phyloP scores from a whole-genome alignment of 2,888 invertebrate genomes.

The Caenorhabditis sulstoni region DNA sequence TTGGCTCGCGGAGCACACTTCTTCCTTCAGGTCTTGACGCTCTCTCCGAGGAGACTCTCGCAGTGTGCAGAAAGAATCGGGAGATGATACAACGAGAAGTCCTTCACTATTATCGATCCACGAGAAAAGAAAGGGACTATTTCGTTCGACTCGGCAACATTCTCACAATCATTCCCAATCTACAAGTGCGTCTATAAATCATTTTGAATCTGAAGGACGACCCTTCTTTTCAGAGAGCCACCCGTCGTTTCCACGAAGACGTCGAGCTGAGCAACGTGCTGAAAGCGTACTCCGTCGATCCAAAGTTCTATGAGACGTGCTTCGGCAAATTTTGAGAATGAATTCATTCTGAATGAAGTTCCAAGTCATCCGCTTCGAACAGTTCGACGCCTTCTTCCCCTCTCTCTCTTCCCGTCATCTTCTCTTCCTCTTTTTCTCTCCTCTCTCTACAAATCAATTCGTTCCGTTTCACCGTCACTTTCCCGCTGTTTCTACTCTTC shows the following conservation, averaged over 20 bases:
- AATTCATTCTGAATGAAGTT: too few relatives aligned
- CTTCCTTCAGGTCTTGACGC: conserved; percentile 30
- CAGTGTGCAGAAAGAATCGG: conserved; percentile 4
- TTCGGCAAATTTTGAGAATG: conserved; percentile 7
- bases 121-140: not conserved
- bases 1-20: too few relatives aligned
- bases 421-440: not conserved
- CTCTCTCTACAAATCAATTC: too few relatives aligned
- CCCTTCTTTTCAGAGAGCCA: conserved; percentile 18
- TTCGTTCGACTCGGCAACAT: conserved; percentile 26
- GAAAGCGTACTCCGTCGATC: conserved; percentile 11
- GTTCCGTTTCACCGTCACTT: not conserved
- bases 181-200: conserved; percentile 2
- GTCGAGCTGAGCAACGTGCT: conserved; percentile 11
- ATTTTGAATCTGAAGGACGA: too few relatives aligned
- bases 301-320: conserved; percentile 7
- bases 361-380: too few relatives aligned
- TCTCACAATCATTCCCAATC: conserved; percentile 18
- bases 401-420: not conserved
- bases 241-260: conserved; percentile 9
- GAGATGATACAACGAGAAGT: conserved; percentile 19
- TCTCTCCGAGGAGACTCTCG: conserved; percentile 16
- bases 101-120: conserved; percentile 1
- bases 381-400: conserved; percentile 1
- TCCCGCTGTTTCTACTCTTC: not conserved